phyloP scores from a whole-genome alignment of 2,113 vertebrate genomes.

The Nothobranchius furzeri region DNA sequence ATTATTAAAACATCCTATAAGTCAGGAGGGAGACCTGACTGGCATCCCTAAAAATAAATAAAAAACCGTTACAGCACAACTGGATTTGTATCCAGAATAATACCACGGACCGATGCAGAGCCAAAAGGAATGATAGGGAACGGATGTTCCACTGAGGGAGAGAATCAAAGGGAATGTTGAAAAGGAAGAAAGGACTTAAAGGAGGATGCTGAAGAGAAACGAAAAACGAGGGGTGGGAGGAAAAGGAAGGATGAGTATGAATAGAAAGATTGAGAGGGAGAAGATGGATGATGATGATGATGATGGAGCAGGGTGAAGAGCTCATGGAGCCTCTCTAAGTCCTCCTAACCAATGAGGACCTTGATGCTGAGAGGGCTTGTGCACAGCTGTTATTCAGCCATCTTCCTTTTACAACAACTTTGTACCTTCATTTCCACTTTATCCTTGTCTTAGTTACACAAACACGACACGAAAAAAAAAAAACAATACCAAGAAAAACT shows the following conservation, averaged over 20 bases:
- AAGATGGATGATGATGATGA: conserved; percentile 43
- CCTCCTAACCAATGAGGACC: conserved; percentile 61
- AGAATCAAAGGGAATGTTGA: conserved; percentile 6
- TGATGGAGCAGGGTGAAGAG: conserved; percentile 50
- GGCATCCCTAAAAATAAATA: too few species aligned
- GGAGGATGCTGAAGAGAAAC: conserved; percentile 42
- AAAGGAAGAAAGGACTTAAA: conserved; percentile 22
- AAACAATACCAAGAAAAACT: too few species aligned
- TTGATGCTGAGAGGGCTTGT: conserved; percentile 64
- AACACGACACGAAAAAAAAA: too few species aligned
- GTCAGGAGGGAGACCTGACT: too few species aligned
- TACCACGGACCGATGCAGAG: conserved; percentile 13
- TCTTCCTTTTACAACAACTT: conserved; percentile 15
- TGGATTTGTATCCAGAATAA: conserved; percentile 26
- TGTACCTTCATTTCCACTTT: too few species aligned
- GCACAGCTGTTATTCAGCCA: conserved; percentile 47
- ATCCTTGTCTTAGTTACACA: too few species aligned
- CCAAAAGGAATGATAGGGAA: conserved; percentile 15
- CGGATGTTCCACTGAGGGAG: conserved; percentile 33
- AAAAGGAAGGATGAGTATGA: conserved; percentile 51
- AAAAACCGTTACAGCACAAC: not conserved
- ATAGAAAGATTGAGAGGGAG: conserved; percentile 58
- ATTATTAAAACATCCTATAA: too few species aligned
- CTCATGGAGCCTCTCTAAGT: conserved; percentile 59
- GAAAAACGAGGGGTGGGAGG: conserved; percentile 37